phyloP scores from a whole-genome alignment of 2,113 vertebrate species.

The Sceloporus tristichus region DNA sequence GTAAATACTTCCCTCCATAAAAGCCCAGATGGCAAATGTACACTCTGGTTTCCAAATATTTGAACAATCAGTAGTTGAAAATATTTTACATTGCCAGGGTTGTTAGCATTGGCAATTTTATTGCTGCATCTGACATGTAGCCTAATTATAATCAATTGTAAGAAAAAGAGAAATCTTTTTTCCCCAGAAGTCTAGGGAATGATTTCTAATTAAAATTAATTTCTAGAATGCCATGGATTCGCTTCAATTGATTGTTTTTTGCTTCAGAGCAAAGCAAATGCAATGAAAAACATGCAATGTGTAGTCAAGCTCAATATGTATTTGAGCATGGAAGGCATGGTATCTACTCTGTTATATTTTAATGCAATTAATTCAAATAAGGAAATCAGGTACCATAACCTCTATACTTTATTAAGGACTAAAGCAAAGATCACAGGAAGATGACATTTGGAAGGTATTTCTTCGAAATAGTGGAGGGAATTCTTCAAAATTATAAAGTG shows the following conservation, averaged over 20 bases:
- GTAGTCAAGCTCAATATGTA: background rate
- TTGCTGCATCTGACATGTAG: background rate
- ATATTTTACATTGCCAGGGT: background rate
- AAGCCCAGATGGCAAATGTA: slow-evolving; percentile 8
- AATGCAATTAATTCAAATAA: background rate
- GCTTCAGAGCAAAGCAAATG: background rate
- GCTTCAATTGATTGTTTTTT: background rate
- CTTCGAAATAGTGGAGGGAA: too few species aligned
- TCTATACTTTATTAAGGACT: background rate
- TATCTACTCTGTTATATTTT: background rate
- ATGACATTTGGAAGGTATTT: background rate
- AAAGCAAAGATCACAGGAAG: background rate
- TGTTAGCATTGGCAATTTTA: background rate
- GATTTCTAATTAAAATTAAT: background rate
- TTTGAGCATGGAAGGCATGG: background rate
- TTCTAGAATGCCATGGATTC: slow-evolving; percentile 4
- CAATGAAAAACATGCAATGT: background rate
- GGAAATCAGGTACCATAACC: background rate
- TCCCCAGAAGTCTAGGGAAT: background rate
- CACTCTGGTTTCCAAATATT: slow-evolving; percentile 10
- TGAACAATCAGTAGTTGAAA: background rate
- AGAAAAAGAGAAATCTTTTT: background rate
- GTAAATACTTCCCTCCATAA: slow-evolving; percentile 4
- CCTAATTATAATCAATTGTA: slow-evolving; percentile 13
- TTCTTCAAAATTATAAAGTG: too few species aligned